Evolutionary conservation across 2,113 vertebrate genomes (phyloP).

Genomic region (Podocnemis expansa): DNA sequence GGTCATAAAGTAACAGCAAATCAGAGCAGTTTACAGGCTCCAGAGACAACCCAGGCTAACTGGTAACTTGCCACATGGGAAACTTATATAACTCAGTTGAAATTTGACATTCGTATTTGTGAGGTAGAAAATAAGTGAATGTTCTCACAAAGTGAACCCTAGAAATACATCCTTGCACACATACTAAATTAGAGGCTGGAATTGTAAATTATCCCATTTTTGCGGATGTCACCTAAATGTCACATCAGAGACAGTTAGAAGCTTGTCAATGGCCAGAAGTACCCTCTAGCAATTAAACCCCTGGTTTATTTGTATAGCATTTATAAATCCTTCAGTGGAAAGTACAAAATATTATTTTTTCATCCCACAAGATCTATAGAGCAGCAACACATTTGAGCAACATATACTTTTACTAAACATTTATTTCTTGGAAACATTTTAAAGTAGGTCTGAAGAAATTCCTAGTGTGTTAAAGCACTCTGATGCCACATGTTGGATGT

Average conservation of each 20-base stretch:
- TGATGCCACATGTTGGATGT: not conserved
- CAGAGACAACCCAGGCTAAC: not conserved
- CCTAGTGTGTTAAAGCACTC: not conserved
- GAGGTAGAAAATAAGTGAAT: not conserved
- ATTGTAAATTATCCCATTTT: not conserved
- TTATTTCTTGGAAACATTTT: not conserved
- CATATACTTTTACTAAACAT: accelerated
- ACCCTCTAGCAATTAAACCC: not conserved
- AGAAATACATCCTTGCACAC: not conserved
- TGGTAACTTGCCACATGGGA: not conserved
- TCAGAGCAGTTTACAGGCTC: too few species aligned
- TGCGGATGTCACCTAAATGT: not conserved
- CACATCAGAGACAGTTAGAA: accelerated
- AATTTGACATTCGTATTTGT: not conserved
- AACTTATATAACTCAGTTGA: not conserved
- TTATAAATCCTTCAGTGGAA: not conserved
- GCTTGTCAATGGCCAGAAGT: not conserved
- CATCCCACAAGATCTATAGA: not conserved
- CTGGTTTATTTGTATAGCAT: not conserved
- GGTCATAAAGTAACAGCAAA: too few species aligned
- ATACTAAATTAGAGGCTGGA: not conserved
- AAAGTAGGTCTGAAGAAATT: not conserved
- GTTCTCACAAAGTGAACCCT: not conserved
- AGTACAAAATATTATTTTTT: not conserved
- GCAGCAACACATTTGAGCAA: not conserved